A percentile compares a stretch with the other conserved stretches of the same genome.
Evolutionary conservation across 2,113 vertebrate species (phyloP).

Genomic region (Nettapus auritus): DNA sequence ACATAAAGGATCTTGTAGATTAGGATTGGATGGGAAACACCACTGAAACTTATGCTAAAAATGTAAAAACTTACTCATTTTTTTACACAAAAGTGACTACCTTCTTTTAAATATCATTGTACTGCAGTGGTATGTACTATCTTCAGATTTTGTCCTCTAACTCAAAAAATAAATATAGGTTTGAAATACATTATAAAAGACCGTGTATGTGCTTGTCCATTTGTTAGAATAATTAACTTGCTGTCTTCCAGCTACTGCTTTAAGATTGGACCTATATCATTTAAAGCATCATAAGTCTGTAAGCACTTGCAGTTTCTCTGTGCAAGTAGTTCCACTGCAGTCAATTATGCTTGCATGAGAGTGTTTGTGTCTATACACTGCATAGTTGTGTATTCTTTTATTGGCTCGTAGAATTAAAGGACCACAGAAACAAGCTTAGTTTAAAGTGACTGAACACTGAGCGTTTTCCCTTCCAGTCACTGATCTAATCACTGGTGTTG

Average conservation of each 20-base stretch:
- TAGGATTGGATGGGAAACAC: not conserved
- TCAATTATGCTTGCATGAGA: not conserved
- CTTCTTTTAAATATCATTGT: not conserved
- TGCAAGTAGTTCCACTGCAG: not conserved
- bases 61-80: not conserved
- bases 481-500: not conserved
- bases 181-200: not conserved
- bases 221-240: not conserved
- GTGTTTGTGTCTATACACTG: not conserved
- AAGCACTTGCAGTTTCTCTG: not conserved
- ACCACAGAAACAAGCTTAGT: not conserved
- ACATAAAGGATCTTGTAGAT: constrained; percentile 15
- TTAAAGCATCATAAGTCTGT: not conserved
- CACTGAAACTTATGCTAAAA: not conserved
- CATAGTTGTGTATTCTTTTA: not conserved
- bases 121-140: not conserved
- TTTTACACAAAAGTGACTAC: not conserved
- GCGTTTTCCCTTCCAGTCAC: not conserved
- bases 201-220: not conserved
- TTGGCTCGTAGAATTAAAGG: not conserved
- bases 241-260: not conserved
- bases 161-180: not conserved
- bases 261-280: accelerated
- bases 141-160: not conserved
- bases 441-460: not conserved